Base-by-base conservation (phyloP, 2,113 vertebrate species). In the Uria lomvia region DNA sequence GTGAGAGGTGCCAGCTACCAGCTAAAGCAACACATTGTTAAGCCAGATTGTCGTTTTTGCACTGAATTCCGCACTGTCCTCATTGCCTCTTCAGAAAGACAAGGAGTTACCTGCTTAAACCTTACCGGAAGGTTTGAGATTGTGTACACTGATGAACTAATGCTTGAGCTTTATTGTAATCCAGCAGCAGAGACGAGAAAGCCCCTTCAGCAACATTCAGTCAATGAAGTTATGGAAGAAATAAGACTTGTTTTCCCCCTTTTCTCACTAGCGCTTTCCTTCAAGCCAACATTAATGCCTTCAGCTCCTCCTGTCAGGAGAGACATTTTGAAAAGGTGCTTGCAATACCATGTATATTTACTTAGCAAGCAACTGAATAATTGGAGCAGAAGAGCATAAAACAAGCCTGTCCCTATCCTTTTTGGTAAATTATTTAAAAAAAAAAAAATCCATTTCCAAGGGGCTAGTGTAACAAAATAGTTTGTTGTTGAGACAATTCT, bases 361-460 rank as follows among this genome's bases (percentile, higher is more conserved):
- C 38, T 83, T 22, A 85, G 55, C 60, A 8, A 86, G 65, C 55
- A 73, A 59, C 56, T 47, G 82, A 94, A 10, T 47, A 94, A 95
- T 14, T 95, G 19, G 13, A 95, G 92, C 90, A 96, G 95, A 94
- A 94, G 36, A 92, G 91, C 86, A 92, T 7, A 38, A 75, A 92
- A 60, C 88, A 67, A 80, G 58, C 45, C 71, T 24, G 58, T 45
- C 60, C 59, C 70, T 20, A 68, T 36, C 19, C 73, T 58, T 73
- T 42, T 11, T 56, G 63, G 86, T 86, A 76, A 91, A 92, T 68
- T 87, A 78, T 83, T 93, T n/a, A 38, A 40, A 42, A 75, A 43
- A 47, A n/a, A 66, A 45, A 29, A 53, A 52, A 68, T 27, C 49
- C 20, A 52, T 94, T 95, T 96, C 55, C 76, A n/a, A 81, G 29